Evolutionary conservation across 2,888 invertebrate species (phyloP).

Genomic region (Drosophila gaucha): DNA sequence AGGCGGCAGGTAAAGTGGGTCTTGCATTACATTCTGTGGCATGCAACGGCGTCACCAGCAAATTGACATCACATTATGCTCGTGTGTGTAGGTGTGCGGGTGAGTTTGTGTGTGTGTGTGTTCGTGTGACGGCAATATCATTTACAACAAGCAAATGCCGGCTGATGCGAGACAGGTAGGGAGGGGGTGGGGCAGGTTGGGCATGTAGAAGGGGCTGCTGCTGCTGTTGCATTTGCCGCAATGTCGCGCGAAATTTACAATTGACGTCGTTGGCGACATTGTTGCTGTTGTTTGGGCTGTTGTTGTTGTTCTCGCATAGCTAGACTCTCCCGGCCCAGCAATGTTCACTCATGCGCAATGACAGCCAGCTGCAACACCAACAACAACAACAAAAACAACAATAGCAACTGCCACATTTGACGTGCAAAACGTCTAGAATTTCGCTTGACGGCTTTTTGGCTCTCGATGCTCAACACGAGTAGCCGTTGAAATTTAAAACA

Average conservation of each 20-base stretch:
- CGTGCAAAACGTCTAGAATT: conserved; percentile 78
- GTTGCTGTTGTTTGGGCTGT: conserved; percentile 6
- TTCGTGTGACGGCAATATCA: conserved; percentile 71
- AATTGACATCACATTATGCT: conserved; percentile 5
- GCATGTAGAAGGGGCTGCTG: conserved; percentile 7
- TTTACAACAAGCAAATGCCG: conserved; percentile 66
- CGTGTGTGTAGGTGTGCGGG: neutral
- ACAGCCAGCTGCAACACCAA: conserved; percentile 52
- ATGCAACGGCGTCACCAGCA: conserved; percentile 32
- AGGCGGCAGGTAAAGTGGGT: conserved; percentile 2
- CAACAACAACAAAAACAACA: conserved; percentile 27
- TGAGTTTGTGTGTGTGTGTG: conserved; percentile 27
- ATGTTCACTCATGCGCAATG: conserved; percentile 79
- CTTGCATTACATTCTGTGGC: conserved; percentile 55
- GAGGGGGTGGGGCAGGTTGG: neutral
- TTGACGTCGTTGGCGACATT: conserved; percentile 66
- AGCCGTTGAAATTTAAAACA: conserved; percentile 76
- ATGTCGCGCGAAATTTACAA: conserved; percentile 74
- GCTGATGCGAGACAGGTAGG: conserved; percentile 3
- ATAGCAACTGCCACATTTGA: conserved; percentile 61
- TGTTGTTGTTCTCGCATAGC: conserved; percentile 35
- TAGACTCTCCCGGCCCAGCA: conserved; percentile 51
- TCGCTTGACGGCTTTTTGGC: conserved; percentile 63
- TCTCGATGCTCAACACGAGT: conserved; percentile 71
- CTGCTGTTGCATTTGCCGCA: conserved; percentile 65